Evolutionary conservation across 1,140 invertebrate species (phyloP).

Genomic region (Pogonognathellus flavescens): DNA sequence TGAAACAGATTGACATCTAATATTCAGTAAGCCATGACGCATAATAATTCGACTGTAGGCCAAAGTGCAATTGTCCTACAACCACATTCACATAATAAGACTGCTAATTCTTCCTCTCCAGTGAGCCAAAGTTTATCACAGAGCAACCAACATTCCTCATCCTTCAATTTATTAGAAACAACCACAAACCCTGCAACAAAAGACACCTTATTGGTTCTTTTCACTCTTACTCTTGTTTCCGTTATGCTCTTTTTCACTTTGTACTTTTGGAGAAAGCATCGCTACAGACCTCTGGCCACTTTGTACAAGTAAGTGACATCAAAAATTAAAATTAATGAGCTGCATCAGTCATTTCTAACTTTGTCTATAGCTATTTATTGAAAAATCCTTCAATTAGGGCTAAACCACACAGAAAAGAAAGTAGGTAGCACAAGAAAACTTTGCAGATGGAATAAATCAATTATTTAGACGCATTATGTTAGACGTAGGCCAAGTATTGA

Average conservation of each 20-base stretch:
- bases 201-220: slow-evolving; percentile 60
- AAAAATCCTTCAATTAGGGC: too few relatives aligned
- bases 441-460: too few relatives aligned
- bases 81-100: background rate
- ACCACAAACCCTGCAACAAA: background rate
- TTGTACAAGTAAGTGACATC: slow-evolving; percentile 62
- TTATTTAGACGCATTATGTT: too few relatives aligned
- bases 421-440: too few relatives aligned
- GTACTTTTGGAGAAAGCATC: slow-evolving; percentile 65
- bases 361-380: too few relatives aligned
- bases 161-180: background rate
- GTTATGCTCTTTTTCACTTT: slow-evolving; percentile 56
- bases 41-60: background rate
- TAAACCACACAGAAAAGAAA: too few relatives aligned
- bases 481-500: too few relatives aligned
- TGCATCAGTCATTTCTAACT: too few relatives aligned
- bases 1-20: background rate
- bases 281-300: slow-evolving; percentile 49
- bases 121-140: background rate
- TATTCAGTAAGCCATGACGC: background rate
- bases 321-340: too few relatives aligned
- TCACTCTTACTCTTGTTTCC: slow-evolving; percentile 58
- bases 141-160: background rate
- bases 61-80: slow-evolving; percentile 16
- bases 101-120: background rate